Evolutionary conservation across 2,113 vertebrate species (phyloP), one percentile per base, ranked within the genome.

Genomic region (Phrynosoma blainvillii): DNA sequence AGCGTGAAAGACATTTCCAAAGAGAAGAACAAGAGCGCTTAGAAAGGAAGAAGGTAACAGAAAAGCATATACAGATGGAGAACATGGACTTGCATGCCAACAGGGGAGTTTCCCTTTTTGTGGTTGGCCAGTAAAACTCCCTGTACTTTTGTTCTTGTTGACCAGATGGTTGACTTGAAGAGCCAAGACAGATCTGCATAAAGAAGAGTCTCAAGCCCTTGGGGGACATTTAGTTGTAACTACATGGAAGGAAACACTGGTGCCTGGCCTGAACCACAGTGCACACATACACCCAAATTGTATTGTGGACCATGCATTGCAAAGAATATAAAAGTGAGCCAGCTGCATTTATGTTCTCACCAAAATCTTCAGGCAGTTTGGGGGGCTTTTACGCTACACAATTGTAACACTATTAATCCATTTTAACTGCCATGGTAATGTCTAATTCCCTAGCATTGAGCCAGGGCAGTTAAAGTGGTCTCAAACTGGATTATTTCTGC

Each of bases 1-100:
- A 99, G 87, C 97, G 99, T 74, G 99, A 99, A 89, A 98, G 97
- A 88, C 98, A 98, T 94, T 99, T 99, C 96, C 98, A 99, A 95
- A 98, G 96, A 93, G 98, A 99, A 86, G 99, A 99, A 86, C 98
- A 98, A 36, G 99, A 99, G 86, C 98, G 99, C n/a, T 93, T 98
- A 91, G 98, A 98, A 94, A 98, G 99, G 74, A 99, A 98, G 93
- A 99, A 99, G 98, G 99, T 99, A 94, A 95, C 2, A 3, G 56
- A 47, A 27, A 32, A 79, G 47, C 42, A 6, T 20, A 4, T 7
- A 20, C 14, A 47, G 14, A 42, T 78, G 16, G 40, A n/a, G n/a
- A 66, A 47, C 36, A 2, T 2, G 30, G 11, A n/a, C 59, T 88
- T 88, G 71, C 40, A 36, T 36, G 23, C 9, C 40, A 54, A 18